phyloP scores from a whole-genome alignment of 2,797 vertebrate species.

The Fistularia commersonii region DNA sequence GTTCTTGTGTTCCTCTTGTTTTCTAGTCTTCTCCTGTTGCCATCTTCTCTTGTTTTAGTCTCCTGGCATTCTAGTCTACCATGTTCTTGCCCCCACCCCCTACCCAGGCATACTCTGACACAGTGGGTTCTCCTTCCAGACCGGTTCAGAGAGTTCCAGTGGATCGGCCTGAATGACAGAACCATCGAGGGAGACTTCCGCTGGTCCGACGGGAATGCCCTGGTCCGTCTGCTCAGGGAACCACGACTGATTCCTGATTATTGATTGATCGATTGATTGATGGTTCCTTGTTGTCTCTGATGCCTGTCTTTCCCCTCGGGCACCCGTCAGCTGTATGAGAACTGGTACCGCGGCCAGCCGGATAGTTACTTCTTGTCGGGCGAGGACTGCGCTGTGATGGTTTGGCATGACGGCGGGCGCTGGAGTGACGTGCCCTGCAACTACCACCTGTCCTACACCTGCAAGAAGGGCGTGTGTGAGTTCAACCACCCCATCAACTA shows the following conservation, averaged over 20 bases:
- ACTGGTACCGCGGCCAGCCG: constrained; percentile 91
- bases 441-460: constrained; percentile 95
- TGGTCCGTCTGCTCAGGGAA: constrained; percentile 67
- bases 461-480: constrained; percentile 93
- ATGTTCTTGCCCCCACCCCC: too few relatives aligned
- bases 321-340: constrained; percentile 84
- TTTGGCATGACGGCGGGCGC: constrained; percentile 87
- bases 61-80: too few relatives aligned
- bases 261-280: constrained; percentile 38
- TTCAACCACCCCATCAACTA: constrained; percentile 1
- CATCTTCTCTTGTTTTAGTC: too few relatives aligned
- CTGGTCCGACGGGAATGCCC: constrained; percentile 90
- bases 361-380: constrained; percentile 96
- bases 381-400: constrained; percentile 92
- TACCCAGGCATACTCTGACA: too few relatives aligned
- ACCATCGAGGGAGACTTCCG: constrained; percentile 94
- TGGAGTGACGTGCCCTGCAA: constrained; percentile 97
- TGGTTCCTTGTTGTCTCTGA: background rate
- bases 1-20: too few relatives aligned
- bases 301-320: background rate
- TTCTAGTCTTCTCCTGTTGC: too few relatives aligned
- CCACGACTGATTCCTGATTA: too few relatives aligned
- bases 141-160: constrained; percentile 88
- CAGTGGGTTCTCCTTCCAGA: constrained; percentile 56
- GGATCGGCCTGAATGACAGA: constrained; percentile 92